Percentiles rank a stretch among this genome's conserved stretches.
These are phyloP conservation scores for Pachymerium ferrugineum DNA, from an alignment of 2,888 invertebrate species.

Conservation along the genomic window DNA sequence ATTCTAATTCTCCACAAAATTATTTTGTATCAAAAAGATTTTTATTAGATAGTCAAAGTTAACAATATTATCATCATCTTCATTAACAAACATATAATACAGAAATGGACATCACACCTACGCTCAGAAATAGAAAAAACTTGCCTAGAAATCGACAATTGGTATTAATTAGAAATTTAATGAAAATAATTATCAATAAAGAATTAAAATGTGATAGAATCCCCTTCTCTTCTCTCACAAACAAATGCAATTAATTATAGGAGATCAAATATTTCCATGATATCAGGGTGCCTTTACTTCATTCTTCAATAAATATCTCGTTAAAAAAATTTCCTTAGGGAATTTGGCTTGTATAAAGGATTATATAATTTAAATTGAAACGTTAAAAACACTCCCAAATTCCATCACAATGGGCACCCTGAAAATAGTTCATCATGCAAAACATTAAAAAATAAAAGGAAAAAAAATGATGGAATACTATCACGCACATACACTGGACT, in stretches of 20 bases:
- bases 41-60: constrained; percentile 25
- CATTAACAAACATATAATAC: constrained; percentile 24
- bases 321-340: background rate
- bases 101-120: constrained; percentile 27
- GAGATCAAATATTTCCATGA: background rate
- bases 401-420: background rate
- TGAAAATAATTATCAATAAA: background rate
- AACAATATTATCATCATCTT: constrained; percentile 27
- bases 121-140: constrained; percentile 23
- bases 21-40: background rate
- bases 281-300: background rate
- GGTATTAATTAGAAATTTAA: constrained; percentile 10
- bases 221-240: background rate
- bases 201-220: constrained; percentile 13
- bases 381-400: background rate
- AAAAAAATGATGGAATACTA: constrained; percentile 8
- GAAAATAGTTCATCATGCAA: background rate
- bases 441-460: background rate
- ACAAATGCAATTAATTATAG: background rate
- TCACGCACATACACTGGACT: constrained; percentile 14
- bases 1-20: too few relatives aligned
- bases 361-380: constrained; percentile 1
- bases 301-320: constrained; percentile 5
- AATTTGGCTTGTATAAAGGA: background rate
- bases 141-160: constrained; percentile 21